Evolutionary conservation across 2,888 invertebrate species (phyloP).

Genomic region (Dioctria linearis): DNA sequence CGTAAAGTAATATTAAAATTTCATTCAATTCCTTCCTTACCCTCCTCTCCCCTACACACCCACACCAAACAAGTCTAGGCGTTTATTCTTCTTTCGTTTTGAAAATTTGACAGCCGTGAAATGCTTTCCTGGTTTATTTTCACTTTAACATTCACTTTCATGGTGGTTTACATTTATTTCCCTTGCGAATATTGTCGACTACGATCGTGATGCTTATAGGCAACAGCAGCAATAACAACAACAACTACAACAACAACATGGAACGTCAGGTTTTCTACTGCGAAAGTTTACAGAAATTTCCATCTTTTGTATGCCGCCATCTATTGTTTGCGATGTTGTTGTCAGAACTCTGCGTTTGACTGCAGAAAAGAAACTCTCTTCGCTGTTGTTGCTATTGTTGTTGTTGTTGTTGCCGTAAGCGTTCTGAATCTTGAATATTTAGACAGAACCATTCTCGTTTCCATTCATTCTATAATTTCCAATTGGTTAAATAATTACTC

Average conservation of each 20-base stretch:
- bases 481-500: conserved; percentile 22
- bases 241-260: conserved; percentile 1
- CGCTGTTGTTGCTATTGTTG: not conserved
- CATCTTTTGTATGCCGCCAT: conserved; percentile 24
- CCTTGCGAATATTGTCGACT: conserved; percentile 12
- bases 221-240: conserved; percentile 9
- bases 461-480: conserved; percentile 6
- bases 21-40: not conserved
- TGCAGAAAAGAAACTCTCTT: conserved; percentile 30
- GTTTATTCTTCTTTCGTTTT: conserved; percentile 1
- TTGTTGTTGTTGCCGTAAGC: not conserved
- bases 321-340: conserved; percentile 33
- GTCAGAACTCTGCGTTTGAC: conserved; percentile 37
- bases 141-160: conserved; percentile 32
- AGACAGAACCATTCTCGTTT: conserved; percentile 14
- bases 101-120: conserved; percentile 40
- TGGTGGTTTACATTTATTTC: conserved; percentile 34
- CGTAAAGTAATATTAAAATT: conserved; percentile 15
- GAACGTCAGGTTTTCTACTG: conserved; percentile 5
- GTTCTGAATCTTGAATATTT: conserved; percentile 11
- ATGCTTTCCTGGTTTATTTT: conserved; percentile 41
- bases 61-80: no score
- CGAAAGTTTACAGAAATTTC: conserved; percentile 13
- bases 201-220: conserved; percentile 24
- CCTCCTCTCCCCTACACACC: not conserved